phyloP scores from a whole-genome alignment of 2,113 vertebrate species.

The Excalfactoria chinensis region DNA sequence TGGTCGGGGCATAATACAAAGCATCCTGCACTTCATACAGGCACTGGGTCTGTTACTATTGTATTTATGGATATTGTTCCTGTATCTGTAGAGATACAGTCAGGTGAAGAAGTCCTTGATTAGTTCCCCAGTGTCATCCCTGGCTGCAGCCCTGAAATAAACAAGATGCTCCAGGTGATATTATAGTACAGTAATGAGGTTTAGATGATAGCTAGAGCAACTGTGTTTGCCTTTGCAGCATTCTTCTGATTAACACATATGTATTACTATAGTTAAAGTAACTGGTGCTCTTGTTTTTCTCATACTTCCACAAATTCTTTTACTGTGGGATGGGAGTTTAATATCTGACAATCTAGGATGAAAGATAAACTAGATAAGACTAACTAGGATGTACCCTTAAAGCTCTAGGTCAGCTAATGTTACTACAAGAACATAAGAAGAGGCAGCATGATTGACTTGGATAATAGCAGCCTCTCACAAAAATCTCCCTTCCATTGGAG shows the following conservation, averaged over 20 bases:
- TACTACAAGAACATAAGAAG: not conserved
- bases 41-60: not conserved
- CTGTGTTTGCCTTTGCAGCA: not conserved
- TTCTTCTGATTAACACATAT: conserved; percentile 16
- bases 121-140: conserved; percentile 31
- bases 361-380: not conserved
- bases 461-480: not conserved
- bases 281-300: not conserved
- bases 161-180: conserved; percentile 10
- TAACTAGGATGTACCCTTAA: not conserved
- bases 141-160: conserved; percentile 27
- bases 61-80: conserved; percentile 37
- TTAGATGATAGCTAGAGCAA: not conserved
- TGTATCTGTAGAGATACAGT: conserved; percentile 4
- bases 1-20: conserved; percentile 4
- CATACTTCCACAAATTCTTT: not conserved
- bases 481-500: not conserved
- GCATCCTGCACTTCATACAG: not conserved
- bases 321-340: not conserved
- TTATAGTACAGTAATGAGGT: not conserved
- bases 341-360: not conserved
- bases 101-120: conserved; percentile 46
- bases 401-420: not conserved
- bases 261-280: not conserved
- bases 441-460: not conserved